These are phyloP conservation scores for Gymnothorax reevesii DNA, from an alignment of 2,797 vertebrate genomes.

Conservation along the genomic window DNA sequence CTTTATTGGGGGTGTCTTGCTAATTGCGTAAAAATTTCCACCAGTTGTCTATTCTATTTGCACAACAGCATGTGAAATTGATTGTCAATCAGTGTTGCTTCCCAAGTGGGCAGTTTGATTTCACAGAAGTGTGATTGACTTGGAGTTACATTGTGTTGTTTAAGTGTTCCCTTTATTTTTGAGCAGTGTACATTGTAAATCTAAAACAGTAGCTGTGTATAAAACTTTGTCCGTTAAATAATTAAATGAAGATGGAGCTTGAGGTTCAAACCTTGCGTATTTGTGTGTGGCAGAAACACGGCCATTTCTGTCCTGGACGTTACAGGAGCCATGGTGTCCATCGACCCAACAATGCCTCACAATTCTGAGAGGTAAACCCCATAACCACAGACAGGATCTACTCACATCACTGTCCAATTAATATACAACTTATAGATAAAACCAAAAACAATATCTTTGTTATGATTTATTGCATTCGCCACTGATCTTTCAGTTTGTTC, in stretches of 20 bases:
- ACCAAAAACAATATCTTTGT: slow-evolving; percentile 72
- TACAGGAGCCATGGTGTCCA: slow-evolving; percentile 88
- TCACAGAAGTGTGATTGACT: too few relatives aligned
- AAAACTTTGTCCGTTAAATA: not conserved
- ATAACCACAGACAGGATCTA: not conserved
- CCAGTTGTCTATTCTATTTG: too few relatives aligned
- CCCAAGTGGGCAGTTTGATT: too few relatives aligned
- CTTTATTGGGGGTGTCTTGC: too few relatives aligned
- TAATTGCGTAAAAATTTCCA: too few relatives aligned
- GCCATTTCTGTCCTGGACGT: slow-evolving; percentile 86
- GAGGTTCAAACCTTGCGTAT: not conserved
- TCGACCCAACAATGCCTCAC: slow-evolving; percentile 91
- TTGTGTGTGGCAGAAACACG: slow-evolving; percentile 76
- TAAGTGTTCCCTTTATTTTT: too few relatives aligned
- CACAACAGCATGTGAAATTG: too few relatives aligned
- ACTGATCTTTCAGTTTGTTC: slow-evolving; percentile 74
- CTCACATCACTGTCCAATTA: not conserved
- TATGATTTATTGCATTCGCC: slow-evolving; percentile 40
- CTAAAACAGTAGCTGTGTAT: too few relatives aligned
- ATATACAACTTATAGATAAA: not conserved
- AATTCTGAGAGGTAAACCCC: slow-evolving; percentile 66
- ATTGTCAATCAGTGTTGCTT: too few relatives aligned
- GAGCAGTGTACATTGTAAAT: too few relatives aligned
- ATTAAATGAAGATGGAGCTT: not conserved
- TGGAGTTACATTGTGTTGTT: too few relatives aligned